Conservation (phyloP, 2,113 vertebrate genomes). For the Tachuris rubrigastra region DNA sequence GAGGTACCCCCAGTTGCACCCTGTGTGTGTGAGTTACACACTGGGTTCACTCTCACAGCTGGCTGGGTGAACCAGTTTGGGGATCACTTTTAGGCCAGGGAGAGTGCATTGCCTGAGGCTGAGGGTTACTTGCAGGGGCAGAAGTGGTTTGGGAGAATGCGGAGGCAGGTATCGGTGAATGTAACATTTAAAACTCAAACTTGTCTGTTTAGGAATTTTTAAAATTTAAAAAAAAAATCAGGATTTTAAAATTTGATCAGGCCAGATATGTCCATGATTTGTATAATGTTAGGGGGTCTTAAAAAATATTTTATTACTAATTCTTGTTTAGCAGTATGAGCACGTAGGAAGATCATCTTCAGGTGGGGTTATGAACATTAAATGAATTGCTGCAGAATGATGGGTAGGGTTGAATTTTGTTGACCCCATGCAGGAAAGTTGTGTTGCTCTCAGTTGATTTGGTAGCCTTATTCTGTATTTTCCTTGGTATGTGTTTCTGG, state of each 20-base stretch:
- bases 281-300: accelerated
- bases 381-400: background rate
- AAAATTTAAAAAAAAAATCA: background rate
- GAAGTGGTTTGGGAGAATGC: background rate
- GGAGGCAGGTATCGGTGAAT: background rate
- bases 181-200: background rate
- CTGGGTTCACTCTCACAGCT: accelerated
- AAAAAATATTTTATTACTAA: background rate
- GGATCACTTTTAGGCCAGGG: background rate
- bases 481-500: background rate
- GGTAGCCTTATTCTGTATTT: background rate
- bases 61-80: accelerated
- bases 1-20: background rate
- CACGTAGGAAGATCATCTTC: background rate
- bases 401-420: background rate
- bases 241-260: background rate
- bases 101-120: background rate
- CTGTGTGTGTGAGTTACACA: background rate
- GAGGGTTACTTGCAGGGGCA: background rate
- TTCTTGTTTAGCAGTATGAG: background rate
- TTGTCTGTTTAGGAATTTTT: background rate
- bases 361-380: background rate
- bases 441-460: background rate
- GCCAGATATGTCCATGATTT: background rate
- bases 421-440: background rate